These are phyloP conservation scores for Eupithecia pulchellata DNA, from an alignment of 2,888 invertebrate genomes.

Conservation along the genomic window DNA sequence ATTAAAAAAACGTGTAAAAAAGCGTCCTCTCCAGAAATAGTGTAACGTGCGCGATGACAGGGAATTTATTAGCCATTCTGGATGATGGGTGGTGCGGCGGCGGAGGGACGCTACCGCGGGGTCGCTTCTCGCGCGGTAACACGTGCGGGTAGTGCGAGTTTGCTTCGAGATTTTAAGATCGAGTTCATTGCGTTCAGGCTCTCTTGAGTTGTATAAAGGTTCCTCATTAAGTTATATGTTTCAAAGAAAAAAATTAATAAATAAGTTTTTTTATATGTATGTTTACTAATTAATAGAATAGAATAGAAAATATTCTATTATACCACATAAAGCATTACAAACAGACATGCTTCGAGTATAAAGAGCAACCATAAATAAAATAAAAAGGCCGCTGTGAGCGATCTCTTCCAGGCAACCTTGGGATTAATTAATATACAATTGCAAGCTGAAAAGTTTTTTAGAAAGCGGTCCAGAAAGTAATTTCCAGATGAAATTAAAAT, in stretches of 20 bases:
- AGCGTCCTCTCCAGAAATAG: conserved; percentile 67
- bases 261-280: too few species aligned
- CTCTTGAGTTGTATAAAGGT: too few species aligned
- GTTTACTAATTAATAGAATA: too few species aligned
- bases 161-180: not conserved
- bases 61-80: conserved; percentile 82
- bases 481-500: not conserved
- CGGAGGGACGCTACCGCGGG: conserved; percentile 32
- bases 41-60: conserved; percentile 74
- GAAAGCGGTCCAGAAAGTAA: not conserved
- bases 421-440: not conserved
- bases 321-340: too few species aligned
- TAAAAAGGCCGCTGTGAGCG: too few species aligned
- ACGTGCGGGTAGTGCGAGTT: not conserved
- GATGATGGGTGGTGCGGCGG: conserved; percentile 61
- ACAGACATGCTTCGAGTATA: too few species aligned
- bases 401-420: too few species aligned
- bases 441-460: not conserved
- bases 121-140: conserved; percentile 5
- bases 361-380: too few species aligned
- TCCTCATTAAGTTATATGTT: too few species aligned
- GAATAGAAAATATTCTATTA: too few species aligned
- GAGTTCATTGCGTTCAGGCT: not conserved
- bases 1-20: conserved; percentile 47
- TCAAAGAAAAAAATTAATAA: too few species aligned